Base-by-base conservation (phyloP, 2,888 invertebrate genomes). In the Entomobrya multifasciata region DNA sequence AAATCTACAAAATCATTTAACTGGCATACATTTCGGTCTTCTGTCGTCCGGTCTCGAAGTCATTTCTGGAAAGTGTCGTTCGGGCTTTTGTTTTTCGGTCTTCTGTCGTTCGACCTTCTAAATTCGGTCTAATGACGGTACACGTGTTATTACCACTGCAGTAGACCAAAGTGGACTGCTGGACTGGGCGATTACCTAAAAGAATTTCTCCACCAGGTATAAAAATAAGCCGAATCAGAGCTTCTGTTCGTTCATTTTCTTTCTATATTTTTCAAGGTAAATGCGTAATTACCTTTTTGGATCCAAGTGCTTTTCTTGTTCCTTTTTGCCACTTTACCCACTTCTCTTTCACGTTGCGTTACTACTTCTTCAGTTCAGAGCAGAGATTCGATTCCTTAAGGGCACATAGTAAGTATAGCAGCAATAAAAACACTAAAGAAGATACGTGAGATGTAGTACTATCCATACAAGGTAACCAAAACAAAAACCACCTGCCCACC, bases 371-470 rank as follows among this genome's bases (percentile, higher is more conserved):
- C 36, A n/a, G n/a, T n/a, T n/a, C 8, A 36, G 36, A 36, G 36
- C 36, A 36, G 36, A 36, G 36, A 8, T 36, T 36, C 5, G 36
- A 36, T 76, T 76, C 76, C 76, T 52, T 76, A 76, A 76, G 76
- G 76, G 76, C 76, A 55, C 57, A 17, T 5, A 17, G n/a, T 5
- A 17, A n/a, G n/a, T n/a, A n/a, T n/a, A n/a, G n/a, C 65, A 47
- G 70, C 70, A 70, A 70, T 70, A 70, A 70, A 70, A 70, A 41
- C 70, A 44, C 70, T 70, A 41, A 41, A 70, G 70, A 70, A 70
- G 25, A 49, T 4, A 49, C 13, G n/a, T n/a, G 13, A 44, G 22
- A 17, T n/a, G n/a, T n/a, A n/a, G n/a, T 36, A 6, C 36, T 36
- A 20, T 17, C 22, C 67, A 67, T 67, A 67, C 17, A 67, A 41